These are phyloP conservation scores for Apodemus sylvaticus DNA, from an alignment of 2,113 vertebrate genomes.

Conservation along the genomic window DNA sequence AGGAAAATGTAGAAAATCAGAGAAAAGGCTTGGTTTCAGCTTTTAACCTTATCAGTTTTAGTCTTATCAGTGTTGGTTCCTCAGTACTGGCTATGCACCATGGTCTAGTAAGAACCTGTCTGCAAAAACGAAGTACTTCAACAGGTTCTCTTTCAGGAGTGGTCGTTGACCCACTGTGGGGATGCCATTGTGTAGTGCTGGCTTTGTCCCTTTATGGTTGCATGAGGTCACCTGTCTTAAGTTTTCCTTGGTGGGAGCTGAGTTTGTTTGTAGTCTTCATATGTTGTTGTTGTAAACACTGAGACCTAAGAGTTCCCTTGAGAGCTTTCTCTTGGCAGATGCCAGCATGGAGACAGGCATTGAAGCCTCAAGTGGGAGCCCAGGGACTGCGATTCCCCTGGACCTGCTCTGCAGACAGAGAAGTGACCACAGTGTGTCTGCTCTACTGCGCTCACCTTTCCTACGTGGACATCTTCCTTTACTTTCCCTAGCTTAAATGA, in stretches of 20 bases:
- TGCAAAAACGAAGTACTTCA: not conserved
- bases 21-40: not conserved
- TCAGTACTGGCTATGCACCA: accelerated
- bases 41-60: too few species aligned
- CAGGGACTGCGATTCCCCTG: not conserved
- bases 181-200: not conserved
- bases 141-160: not conserved
- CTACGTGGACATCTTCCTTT: not conserved
- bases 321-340: not conserved
- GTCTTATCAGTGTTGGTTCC: accelerated
- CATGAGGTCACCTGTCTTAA: accelerated
- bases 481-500: not conserved
- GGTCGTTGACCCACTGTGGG: accelerated
- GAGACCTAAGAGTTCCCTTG: accelerated
- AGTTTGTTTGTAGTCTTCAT: not conserved
- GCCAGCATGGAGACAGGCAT: not conserved
- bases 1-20: too few species aligned
- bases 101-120: too few species aligned
- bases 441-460: not conserved
- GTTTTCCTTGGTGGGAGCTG: not conserved
- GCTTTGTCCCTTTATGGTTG: not conserved
- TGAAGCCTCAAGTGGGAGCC: not conserved
- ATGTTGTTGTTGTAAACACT: accelerated
- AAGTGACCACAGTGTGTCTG: not conserved
- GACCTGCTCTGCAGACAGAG: not conserved